Evolutionary conservation across 2,797 vertebrate genomes (phyloP).

Genomic region (Urosaurus nigricauda): DNA sequence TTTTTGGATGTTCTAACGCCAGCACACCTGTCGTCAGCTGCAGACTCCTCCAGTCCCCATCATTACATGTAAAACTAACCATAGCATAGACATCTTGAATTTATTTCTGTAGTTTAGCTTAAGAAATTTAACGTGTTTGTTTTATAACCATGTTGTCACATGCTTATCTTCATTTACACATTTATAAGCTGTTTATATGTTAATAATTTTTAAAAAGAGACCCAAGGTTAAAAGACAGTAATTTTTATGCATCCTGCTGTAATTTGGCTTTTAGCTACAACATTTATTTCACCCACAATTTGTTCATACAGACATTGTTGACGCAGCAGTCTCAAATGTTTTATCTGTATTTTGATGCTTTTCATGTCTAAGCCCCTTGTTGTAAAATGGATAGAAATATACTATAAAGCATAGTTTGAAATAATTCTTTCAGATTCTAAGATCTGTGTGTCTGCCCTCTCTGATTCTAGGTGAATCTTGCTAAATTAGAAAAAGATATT

Average conservation of each 20-base stretch:
- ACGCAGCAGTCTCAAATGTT: background rate
- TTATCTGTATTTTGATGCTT: no score
- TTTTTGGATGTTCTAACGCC: no score
- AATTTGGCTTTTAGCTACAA: background rate
- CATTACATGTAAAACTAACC: no score
- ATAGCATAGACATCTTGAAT: no score
- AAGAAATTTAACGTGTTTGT: no score
- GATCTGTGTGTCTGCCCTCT: background rate
- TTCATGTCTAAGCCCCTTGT: background rate
- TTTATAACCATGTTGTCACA: no score
- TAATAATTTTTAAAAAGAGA: background rate
- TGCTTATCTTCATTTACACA: no score
- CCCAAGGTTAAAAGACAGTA: background rate
- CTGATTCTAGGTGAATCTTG: background rate
- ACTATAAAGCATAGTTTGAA: background rate
- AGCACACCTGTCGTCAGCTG: no score
- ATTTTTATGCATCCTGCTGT: background rate
- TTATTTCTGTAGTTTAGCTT: no score
- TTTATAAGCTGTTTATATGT: no score
- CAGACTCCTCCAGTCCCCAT: no score
- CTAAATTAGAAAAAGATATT: background rate
- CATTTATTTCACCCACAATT: background rate
- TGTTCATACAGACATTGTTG: background rate
- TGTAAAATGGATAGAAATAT: background rate
- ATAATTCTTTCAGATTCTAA: background rate